Conservation (phyloP, 2,113 vertebrate genomes). For the Proterorhinus semilunaris region DNA sequence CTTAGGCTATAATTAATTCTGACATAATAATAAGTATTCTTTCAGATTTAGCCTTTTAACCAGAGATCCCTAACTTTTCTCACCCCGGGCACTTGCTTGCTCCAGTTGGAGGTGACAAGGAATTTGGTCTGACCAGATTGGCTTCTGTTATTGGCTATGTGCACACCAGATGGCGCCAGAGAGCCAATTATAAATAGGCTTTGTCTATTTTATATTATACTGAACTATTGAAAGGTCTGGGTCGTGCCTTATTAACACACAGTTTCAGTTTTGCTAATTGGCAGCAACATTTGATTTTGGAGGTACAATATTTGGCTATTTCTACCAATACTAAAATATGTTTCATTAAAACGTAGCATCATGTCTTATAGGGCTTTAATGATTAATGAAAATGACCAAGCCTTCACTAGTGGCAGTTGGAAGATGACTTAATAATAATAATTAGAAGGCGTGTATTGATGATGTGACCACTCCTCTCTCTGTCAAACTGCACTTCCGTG, state of each 20-base stretch:
- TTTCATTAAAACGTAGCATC: neutral
- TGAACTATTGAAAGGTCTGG: neutral
- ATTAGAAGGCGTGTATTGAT: constrained; percentile 41
- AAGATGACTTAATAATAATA: constrained; percentile 31
- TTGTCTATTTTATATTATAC: neutral
- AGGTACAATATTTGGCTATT: too few relatives aligned
- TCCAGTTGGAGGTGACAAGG: too few relatives aligned
- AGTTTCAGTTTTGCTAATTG: too few relatives aligned
- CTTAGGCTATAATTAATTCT: too few relatives aligned
- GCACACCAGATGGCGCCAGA: constrained; percentile 62
- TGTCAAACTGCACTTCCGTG: constrained; percentile 75
- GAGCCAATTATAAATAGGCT: constrained; percentile 8
- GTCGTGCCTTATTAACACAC: too few relatives aligned
- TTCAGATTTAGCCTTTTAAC: too few relatives aligned
- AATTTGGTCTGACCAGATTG: neutral
- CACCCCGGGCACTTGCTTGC: too few relatives aligned
- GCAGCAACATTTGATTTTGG: too few relatives aligned
- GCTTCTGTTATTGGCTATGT: neutral
- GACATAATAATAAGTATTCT: too few relatives aligned
- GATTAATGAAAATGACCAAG: neutral
- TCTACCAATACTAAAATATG: too few relatives aligned
- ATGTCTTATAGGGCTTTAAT: neutral
- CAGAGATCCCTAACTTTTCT: too few relatives aligned
- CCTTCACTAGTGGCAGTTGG: constrained; percentile 10
- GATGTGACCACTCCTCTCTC: constrained; percentile 41